Evolutionary conservation across 2,888 invertebrate species (phyloP), one percentile per base, ranked within the genome.

Genomic region (Xylota segnis): DNA sequence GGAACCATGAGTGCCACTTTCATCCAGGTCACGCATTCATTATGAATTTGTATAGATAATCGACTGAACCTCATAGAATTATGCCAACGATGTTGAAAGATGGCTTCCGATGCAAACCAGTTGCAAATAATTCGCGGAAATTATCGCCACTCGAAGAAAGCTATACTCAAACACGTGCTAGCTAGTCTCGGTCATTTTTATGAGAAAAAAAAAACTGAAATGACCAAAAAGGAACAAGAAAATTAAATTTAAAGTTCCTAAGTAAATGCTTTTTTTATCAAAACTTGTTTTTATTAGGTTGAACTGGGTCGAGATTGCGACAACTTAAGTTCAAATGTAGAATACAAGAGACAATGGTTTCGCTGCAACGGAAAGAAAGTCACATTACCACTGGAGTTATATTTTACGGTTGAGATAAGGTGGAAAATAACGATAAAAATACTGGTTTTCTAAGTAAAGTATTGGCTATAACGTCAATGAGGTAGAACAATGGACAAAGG

Each of bases 321-420:
- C 58, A 74, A 43, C 40, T 56, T 47, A 65, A 59, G 72, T 72
- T 45, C 52, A 61, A 74, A 61, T 14, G 50, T 34, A 34, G 9
- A 66, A 18, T 59, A 54, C 50, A 68, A 68, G 68, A 68, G 29
- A 45, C 71, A 16, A 23, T 2, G 3, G 14, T 63, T 61, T 61
- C 29, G 68, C 75, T 81, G 68, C 75, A 81, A 45, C 45, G 61
- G 56, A 56, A 75, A 9, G 61, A 75, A 81, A 68, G 61, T 63
- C 66, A 54, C 52, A 79, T 65, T 65, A 14, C 27, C 65, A 34
- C 18, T 45, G 14, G 27, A 56, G 10, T 75, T 1, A 54, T 29
- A 54, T 12, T 50, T 50, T 50, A 50, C 4, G 29, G 29, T 3
- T 14, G n/a, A 54, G 54, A 54, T 54, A 54, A 54, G 54, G 29